Evolutionary conservation across 2,113 vertebrate genomes (phyloP).

Genomic region (Charina bottae): DNA sequence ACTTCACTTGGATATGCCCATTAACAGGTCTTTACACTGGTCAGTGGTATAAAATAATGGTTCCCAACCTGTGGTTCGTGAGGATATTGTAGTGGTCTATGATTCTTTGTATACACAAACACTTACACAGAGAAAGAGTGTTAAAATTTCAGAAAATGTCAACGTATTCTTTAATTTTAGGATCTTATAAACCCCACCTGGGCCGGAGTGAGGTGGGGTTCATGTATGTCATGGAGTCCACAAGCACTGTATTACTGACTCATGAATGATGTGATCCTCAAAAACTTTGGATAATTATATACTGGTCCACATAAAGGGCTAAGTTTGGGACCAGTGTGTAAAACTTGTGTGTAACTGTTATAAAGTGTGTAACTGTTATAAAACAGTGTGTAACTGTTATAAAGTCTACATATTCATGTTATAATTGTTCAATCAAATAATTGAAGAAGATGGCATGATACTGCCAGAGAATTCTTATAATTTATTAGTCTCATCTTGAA

Average conservation of each 20-base stretch:
- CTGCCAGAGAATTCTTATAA: not conserved
- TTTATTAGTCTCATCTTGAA: not conserved
- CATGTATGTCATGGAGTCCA: no score
- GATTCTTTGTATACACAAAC: no score
- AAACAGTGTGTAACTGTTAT: not conserved
- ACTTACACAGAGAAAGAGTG: no score
- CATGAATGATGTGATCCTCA: not conserved
- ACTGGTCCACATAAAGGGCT: not conserved
- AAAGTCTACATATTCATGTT: not conserved
- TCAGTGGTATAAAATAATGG: no score
- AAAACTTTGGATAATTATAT: not conserved
- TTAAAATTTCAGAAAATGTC: no score
- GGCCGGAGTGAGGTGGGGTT: no score
- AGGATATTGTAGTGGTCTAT: no score
- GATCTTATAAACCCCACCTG: no score
- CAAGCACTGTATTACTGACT: not conserved
- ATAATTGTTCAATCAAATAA: not conserved
- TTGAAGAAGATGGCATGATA: not conserved
- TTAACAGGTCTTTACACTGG: not conserved
- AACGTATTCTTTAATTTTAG: no score
- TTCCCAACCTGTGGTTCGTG: no score
- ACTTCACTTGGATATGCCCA: not conserved
- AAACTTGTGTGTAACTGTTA: not conserved
- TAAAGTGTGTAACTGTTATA: not conserved
- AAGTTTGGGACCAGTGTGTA: not conserved